phyloP scores from a whole-genome alignment of 2,888 invertebrate species.

The Branchinecta sandiegonensis region DNA sequence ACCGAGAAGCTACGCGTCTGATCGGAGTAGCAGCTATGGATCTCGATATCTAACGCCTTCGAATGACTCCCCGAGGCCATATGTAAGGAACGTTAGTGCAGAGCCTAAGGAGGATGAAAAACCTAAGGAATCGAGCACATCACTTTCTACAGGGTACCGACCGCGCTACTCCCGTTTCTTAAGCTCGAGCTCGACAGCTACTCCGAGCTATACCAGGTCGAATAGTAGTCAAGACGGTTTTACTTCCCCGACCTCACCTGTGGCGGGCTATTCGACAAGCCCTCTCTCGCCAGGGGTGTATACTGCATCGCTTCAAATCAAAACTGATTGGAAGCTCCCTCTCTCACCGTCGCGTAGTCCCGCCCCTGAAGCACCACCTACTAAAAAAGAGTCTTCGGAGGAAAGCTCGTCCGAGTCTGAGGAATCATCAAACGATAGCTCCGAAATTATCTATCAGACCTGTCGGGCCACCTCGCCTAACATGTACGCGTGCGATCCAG shows the following conservation, averaged over 20 bases:
- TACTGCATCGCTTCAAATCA: background rate
- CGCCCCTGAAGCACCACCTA: background rate
- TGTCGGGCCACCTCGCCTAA: constrained; percentile 8
- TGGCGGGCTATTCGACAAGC: background rate
- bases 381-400: background rate
- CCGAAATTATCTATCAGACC: background rate
- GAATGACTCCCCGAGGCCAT: background rate
- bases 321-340: background rate
- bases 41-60: background rate
- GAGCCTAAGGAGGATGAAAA: background rate
- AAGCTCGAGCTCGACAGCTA: background rate
- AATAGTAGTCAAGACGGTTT: constrained; percentile 13
- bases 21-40: background rate
- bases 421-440: background rate
- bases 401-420: background rate
- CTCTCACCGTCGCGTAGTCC: background rate
- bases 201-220: background rate
- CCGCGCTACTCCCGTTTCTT: background rate
- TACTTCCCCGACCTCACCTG: background rate
- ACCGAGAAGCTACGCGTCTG: background rate
- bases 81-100: background rate
- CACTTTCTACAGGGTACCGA: background rate
- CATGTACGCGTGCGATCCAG: background rate
- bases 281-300: background rate
- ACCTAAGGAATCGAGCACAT: background rate